phyloP scores from a whole-genome alignment of 2,797 vertebrate genomes.

The Ispidina lecontei region DNA sequence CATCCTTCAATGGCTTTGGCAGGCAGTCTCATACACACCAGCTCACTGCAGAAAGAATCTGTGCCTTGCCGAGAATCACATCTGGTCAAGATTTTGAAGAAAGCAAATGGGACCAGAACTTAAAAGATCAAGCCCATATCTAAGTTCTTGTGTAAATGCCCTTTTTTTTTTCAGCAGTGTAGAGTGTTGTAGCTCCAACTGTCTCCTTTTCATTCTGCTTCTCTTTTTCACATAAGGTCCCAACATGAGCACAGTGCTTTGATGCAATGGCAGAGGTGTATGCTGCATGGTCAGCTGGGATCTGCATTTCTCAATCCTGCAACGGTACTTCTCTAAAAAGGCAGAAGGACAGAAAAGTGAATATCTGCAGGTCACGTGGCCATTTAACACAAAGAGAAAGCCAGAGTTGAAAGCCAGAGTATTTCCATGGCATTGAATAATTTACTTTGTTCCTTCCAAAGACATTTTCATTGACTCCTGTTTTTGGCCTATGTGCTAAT shows the following conservation, averaged over 20 bases:
- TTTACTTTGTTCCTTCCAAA: background rate
- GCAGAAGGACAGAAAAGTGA: background rate
- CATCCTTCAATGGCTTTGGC: background rate
- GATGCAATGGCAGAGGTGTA: background rate
- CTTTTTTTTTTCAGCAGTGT: background rate
- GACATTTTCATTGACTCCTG: background rate
- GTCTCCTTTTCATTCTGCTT: background rate
- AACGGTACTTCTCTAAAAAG: background rate
- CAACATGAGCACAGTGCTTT: rapidly evolving
- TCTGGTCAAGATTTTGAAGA: background rate
- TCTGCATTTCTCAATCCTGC: background rate
- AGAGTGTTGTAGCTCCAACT: background rate
- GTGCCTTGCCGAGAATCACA: background rate
- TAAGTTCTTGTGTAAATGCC: background rate
- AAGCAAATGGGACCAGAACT: background rate
- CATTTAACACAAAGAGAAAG: background rate
- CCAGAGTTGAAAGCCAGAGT: background rate
- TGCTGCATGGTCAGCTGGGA: background rate
- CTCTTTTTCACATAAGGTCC: background rate
- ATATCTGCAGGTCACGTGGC: background rate
- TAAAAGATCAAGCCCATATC: background rate
- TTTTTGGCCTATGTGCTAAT: background rate
- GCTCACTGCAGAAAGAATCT: background rate
- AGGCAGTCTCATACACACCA: background rate
- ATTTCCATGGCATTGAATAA: background rate